These are phyloP conservation scores for Neogobius melanostomus DNA, from an alignment of 2,113 vertebrate genomes.

Conservation along the genomic window DNA sequence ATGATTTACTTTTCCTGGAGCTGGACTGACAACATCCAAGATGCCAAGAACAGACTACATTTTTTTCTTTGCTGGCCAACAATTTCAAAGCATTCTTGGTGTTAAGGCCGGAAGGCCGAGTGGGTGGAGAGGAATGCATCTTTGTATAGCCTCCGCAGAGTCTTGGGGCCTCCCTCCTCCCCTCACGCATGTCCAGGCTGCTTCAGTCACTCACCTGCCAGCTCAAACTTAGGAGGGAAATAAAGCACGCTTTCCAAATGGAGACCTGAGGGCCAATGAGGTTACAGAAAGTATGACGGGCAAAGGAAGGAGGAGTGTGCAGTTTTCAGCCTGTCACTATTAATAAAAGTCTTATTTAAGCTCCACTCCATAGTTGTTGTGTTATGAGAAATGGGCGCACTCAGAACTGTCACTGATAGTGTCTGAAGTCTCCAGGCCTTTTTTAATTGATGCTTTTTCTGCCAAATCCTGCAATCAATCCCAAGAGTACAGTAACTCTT, in stretches of 20 bases:
- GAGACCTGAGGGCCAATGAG: slow-evolving; percentile 48
- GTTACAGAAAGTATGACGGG: slow-evolving; percentile 13
- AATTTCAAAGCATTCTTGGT: slow-evolving; percentile 48
- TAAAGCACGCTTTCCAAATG: slow-evolving; percentile 61
- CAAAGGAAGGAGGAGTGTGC: slow-evolving; percentile 31
- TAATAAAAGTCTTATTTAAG: slow-evolving; percentile 74
- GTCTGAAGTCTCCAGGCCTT: slow-evolving; percentile 51
- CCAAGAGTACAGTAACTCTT: slow-evolving; percentile 19
- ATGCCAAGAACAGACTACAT: slow-evolving; percentile 48
- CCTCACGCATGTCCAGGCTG: slow-evolving; percentile 75
- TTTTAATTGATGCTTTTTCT: slow-evolving; percentile 49
- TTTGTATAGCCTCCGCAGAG: slow-evolving; percentile 67
- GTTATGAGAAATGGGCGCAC: slow-evolving; percentile 56
- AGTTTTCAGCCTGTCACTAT: slow-evolving; percentile 64
- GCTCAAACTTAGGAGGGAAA: slow-evolving; percentile 66
- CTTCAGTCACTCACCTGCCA: slow-evolving; percentile 76
- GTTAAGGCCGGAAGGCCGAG: slow-evolving; percentile 29
- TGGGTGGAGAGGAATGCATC: slow-evolving; percentile 71
- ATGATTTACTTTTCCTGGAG: slow-evolving; percentile 1
- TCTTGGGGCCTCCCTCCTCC: slow-evolving; percentile 31
- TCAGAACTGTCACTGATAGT: slow-evolving; percentile 44
- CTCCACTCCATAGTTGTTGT: slow-evolving; percentile 39
- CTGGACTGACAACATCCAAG: background rate
- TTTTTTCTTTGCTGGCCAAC: slow-evolving; percentile 28
- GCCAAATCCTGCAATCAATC: slow-evolving; percentile 26